Evolutionary conservation across 2,888 invertebrate genomes (phyloP), one percentile per base, ranked within the genome.

Genomic region (Dolichopus griseipennis): DNA sequence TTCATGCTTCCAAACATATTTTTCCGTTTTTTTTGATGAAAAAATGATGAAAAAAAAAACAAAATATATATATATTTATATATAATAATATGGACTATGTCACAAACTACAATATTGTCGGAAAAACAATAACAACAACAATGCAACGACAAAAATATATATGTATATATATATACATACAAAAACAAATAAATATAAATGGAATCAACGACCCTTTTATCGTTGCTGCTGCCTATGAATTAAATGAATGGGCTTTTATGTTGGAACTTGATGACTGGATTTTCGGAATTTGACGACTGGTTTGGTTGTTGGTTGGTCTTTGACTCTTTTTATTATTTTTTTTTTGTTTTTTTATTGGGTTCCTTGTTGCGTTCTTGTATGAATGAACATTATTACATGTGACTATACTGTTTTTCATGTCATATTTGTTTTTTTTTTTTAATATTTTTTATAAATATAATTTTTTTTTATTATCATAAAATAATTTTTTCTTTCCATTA

Each of bases 331-430:
- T 20, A 5, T 61, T 61, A 2, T n/a, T 27, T 2, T 27, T 27
- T 27, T 27, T 27, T 27, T 27, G 5, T 27, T 27, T 27, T 27
- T 27, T 27, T 4, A 4, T 15, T 61, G 15, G 52, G 18, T 18
- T 52, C 52, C 52, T 52, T 52, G 52, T 52, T 52, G 52, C 52
- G 52, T 52, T 65, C 41, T 37, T 67, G 33, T 65, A 67, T 69
- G 52, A 61, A 61, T 62, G 61, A 62, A 64, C 52, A 63, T 65
- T 68, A 68, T 63, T 64, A 41, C 61, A 27, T 27, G 27, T 27
- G 27, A 27, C 27, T 27, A n/a, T n/a, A 27, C 27, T 27, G 27
- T 27, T 27, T 27, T 27, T 27, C 27, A 10, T 37, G 8, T 10
- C 37, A 37, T 52, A 52, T 52, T 52, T 15, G 43, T 10, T 15